Base-by-base conservation (phyloP, 2,888 invertebrate species). In the Leptura quadrifasciata region DNA sequence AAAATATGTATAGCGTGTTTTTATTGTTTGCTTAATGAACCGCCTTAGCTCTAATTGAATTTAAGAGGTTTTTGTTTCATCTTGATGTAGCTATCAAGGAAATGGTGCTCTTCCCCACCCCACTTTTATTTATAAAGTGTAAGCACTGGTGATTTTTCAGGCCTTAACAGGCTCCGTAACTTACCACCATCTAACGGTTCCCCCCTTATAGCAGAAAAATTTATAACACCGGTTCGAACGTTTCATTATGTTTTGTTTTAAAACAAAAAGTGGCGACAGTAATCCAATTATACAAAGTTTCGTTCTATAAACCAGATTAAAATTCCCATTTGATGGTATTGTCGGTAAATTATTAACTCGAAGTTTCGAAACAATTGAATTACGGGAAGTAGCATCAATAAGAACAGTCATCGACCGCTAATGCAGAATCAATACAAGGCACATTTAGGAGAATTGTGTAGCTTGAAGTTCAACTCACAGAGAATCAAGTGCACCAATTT, bases 371-470 rank as follows among this genome's bases (percentile, higher is more conserved):
- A 73, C 70, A 75, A 75, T 64, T 71, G 47, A 27, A 75, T 58
- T 75, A 35, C 24, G 61, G 55, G 74, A 54, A 69, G 52, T 21
- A 47, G 61, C 60, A 74, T 67, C 73, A 65, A 54, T 67, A 68
- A 65, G 74, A 69, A 74, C 60, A 68, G 31, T 74, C 74, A 55
- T 68, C 69, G 74, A 69, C 69, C 52, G 21, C 68, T 74, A 74
- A 74, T 74, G 74, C 57, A 74, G 39, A 74, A 74, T 74, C 74
- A 67, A 74, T 74, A 74, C 54, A 0, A 65, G 47, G 68, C 58
- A 60, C 74, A 69, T 74, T 74, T 74, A 67, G 18, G 5, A 15
- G 60, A 58, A 70, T 21, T 47, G 24, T 71, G 18, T 58, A 69
- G 27, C 52, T 65, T 65, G 17, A 17, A 68, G 31, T 57, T 68